A percentile compares a stretch with the other conserved stretches of the same genome.
Evolutionary conservation across 1,140 invertebrate species (phyloP).

Genomic region (Contarinia nasturtii): DNA sequence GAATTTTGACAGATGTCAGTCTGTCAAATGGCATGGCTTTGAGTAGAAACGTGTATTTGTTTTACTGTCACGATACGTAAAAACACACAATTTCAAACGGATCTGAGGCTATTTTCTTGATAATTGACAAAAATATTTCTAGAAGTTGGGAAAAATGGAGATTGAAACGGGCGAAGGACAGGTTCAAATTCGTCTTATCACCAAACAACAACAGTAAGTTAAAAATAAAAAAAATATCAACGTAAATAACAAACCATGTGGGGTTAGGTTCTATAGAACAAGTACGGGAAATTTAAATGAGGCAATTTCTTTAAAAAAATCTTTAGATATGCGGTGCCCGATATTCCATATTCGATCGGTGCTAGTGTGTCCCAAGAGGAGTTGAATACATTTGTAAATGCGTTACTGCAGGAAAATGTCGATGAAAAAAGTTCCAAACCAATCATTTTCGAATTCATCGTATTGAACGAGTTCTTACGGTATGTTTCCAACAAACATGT

Average conservation of each 20-base stretch:
- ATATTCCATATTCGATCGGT: slow-evolving; percentile 64
- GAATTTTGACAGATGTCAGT: too few relatives aligned
- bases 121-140: not conserved
- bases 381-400: slow-evolving; percentile 65
- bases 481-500: slow-evolving; percentile 1
- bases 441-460: slow-evolving; percentile 76
- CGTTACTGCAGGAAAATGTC: slow-evolving; percentile 45
- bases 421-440: slow-evolving; percentile 24
- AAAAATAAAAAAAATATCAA: slow-evolving; percentile 1
- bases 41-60: too few relatives aligned
- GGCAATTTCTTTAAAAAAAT: slow-evolving; percentile 9
- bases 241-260: not conserved
- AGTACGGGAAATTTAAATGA: not conserved
- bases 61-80: too few relatives aligned
- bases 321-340: slow-evolving; percentile 64
- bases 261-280: slow-evolving; percentile 2
- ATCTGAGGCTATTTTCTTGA: too few relatives aligned
- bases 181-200: slow-evolving; percentile 56
- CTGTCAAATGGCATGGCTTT: too few relatives aligned
- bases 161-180: slow-evolving; percentile 27
- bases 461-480: slow-evolving; percentile 61
- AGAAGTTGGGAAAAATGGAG: slow-evolving; percentile 12
- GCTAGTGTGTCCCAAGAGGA: slow-evolving; percentile 42
- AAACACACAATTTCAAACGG: too few relatives aligned
- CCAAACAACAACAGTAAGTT: slow-evolving; percentile 61